Evolutionary conservation across 2,113 vertebrate genomes (phyloP).

Genomic region (Ciconia stormi): DNA sequence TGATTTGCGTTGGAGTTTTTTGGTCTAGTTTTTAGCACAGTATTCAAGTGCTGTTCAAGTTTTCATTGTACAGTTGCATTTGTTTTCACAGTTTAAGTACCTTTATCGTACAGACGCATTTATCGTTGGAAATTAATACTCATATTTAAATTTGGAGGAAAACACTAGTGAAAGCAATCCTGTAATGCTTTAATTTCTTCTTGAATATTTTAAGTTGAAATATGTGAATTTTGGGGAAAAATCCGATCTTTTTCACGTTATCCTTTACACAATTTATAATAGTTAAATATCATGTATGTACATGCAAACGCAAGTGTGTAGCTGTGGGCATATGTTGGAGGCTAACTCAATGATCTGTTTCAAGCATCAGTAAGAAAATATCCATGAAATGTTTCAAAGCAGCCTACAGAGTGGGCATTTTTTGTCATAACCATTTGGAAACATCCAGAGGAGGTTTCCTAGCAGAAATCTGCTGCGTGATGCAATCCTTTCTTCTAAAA

Average conservation of each 20-base stretch:
- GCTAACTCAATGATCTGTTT: not conserved
- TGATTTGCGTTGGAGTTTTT: not conserved
- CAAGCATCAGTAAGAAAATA: not conserved
- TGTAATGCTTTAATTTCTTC: not conserved
- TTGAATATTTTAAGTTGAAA: not conserved
- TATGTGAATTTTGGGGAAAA: not conserved
- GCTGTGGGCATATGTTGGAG: not conserved
- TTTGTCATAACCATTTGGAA: conserved; percentile 26
- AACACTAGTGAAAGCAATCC: not conserved
- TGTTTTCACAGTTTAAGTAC: not conserved
- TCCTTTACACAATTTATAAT: not conserved
- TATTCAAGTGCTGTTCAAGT: not conserved
- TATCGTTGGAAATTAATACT: not conserved
- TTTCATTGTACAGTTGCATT: not conserved
- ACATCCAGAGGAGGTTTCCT: conserved; percentile 21
- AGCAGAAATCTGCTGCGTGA: not conserved
- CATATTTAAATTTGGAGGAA: not conserved
- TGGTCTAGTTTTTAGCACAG: not conserved
- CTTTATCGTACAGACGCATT: not conserved
- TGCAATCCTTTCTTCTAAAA: conserved; percentile 10
- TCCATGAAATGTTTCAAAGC: not conserved
- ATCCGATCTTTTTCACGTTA: not conserved
- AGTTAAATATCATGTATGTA: not conserved
- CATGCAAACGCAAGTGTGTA: not conserved
- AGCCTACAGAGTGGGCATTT: not conserved